Conservation (phyloP, 2,797 vertebrate species). For the Buphagus erythrorhynchus region DNA sequence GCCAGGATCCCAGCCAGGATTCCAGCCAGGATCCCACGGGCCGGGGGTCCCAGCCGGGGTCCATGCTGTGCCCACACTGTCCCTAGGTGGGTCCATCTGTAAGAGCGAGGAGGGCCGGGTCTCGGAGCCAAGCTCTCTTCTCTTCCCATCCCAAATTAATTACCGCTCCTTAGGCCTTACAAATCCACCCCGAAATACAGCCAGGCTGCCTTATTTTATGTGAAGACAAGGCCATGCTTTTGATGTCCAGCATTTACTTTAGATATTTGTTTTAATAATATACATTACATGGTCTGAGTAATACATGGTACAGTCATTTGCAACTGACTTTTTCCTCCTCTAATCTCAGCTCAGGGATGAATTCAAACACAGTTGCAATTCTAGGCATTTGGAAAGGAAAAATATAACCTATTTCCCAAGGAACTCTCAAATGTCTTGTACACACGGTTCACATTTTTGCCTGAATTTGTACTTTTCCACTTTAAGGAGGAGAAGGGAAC, state of each 20-base stretch:
- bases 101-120: fast-evolving
- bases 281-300: neutral
- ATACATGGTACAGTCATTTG: neutral
- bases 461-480: neutral
- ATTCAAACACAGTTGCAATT: neutral
- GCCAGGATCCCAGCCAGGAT: no score
- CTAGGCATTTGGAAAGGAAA: neutral
- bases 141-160: fast-evolving
- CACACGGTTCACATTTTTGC: neutral
- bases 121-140: fast-evolving
- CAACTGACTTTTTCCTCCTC: neutral
- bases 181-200: neutral
- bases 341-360: neutral
- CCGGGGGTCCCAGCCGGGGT: no score
- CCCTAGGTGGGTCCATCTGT: constrained; percentile 41
- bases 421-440: neutral
- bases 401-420: neutral
- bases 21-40: no score
- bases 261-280: neutral
- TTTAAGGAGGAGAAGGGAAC: neutral
- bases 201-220: neutral
- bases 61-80: neutral
- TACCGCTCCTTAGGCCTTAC: fast-evolving
- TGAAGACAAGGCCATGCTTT: neutral
- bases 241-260: neutral